phyloP scores from a whole-genome alignment of 2,797 vertebrate species.

The Jordanella pulchra region DNA sequence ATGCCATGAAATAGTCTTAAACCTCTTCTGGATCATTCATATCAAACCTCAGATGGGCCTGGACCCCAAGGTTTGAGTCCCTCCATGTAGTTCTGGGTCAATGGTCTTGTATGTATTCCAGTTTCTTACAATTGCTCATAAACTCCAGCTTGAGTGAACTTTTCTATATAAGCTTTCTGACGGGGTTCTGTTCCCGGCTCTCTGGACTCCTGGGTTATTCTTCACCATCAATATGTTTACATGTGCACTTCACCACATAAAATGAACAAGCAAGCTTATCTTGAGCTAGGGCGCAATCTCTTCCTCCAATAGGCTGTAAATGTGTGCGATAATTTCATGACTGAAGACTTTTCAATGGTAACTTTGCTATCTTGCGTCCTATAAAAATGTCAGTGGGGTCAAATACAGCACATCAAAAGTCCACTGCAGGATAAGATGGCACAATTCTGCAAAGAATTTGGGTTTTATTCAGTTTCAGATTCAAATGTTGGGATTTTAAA shows the following conservation, averaged over 20 bases:
- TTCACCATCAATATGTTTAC: slow-evolving; percentile 4
- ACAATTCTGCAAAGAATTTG: background rate
- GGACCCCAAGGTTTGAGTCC: no score
- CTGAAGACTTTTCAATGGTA: slow-evolving; percentile 35
- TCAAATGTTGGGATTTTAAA: background rate
- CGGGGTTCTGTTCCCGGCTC: background rate
- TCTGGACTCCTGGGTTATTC: background rate
- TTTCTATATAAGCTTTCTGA: background rate
- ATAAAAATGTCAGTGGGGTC: slow-evolving; percentile 48
- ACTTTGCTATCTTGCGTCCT: slow-evolving; percentile 50
- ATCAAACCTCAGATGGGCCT: no score
- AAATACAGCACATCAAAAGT: slow-evolving; percentile 36
- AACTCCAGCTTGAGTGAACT: slow-evolving; percentile 8
- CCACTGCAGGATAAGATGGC: slow-evolving; percentile 1
- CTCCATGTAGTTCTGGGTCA: no score
- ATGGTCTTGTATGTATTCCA: no score
- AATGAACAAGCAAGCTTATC: slow-evolving; percentile 28
- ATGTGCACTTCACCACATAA: slow-evolving; percentile 14
- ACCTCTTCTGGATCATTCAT: no score
- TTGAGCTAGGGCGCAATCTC: slow-evolving; percentile 20
- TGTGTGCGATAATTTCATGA: slow-evolving; percentile 38
- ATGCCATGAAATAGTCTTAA: no score
- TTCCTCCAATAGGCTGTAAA: slow-evolving; percentile 42
- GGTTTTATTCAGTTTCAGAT: background rate
- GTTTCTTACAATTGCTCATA: background rate